Evolutionary conservation across 1,140 invertebrate genomes (phyloP).

Genomic region (Cotesia glomerata): DNA sequence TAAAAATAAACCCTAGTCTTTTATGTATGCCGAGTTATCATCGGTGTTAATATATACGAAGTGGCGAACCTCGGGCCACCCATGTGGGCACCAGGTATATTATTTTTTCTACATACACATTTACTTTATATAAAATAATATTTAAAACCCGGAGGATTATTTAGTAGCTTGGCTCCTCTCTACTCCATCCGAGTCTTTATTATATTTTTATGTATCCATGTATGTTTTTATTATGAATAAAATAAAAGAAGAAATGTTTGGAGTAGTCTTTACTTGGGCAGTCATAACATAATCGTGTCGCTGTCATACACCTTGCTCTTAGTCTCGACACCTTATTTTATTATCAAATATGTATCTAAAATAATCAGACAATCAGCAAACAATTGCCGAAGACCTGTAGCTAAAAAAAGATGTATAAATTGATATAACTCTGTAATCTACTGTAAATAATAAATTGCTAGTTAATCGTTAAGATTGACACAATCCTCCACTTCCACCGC

Average conservation of each 20-base stretch:
- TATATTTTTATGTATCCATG: too few relatives aligned
- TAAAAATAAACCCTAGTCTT: constrained; percentile 14
- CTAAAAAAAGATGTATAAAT: background rate
- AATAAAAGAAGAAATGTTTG: too few relatives aligned
- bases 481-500: too few relatives aligned
- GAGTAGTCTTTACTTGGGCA: too few relatives aligned
- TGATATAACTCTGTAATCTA: constrained; percentile 38
- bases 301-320: too few relatives aligned
- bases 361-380: too few relatives aligned
- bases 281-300: too few relatives aligned
- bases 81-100: constrained; percentile 38
- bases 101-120: too few relatives aligned
- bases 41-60: constrained; percentile 44
- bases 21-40: constrained; percentile 40
- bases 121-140: too few relatives aligned
- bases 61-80: constrained; percentile 41
- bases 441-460: constrained; percentile 45
- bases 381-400: background rate
- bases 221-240: too few relatives aligned
- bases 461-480: constrained; percentile 45
- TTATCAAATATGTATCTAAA: too few relatives aligned
- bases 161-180: constrained; percentile 1
- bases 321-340: constrained; percentile 11
- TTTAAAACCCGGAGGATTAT: constrained; percentile 14
- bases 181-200: constrained; percentile 11